Evolutionary conservation across 2,113 vertebrate genomes (phyloP).

Genomic region (Okapia johnstoni): DNA sequence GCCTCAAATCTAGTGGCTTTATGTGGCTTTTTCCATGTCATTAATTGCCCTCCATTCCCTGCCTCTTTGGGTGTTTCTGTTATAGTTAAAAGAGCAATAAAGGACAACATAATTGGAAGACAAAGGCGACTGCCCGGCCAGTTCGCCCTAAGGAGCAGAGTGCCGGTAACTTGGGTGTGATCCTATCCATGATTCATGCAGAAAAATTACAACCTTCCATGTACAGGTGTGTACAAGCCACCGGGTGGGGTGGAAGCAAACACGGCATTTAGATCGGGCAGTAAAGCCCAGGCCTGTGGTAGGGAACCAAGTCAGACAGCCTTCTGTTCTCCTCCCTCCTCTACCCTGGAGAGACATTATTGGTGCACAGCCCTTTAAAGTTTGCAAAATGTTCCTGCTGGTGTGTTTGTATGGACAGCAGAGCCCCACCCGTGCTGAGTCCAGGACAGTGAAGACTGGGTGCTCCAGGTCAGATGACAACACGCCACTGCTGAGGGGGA

Average conservation of each 20-base stretch:
- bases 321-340: background rate
- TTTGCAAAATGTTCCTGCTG: background rate
- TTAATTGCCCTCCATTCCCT: conserved; percentile 57
- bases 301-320: background rate
- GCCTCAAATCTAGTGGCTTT: background rate
- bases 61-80: conserved; percentile 50
- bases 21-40: conserved; percentile 34
- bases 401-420: background rate
- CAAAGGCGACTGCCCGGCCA: conserved; percentile 70
- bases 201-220: conserved; percentile 81
- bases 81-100: conserved; percentile 71
- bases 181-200: conserved; percentile 79
- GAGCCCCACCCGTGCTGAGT: background rate
- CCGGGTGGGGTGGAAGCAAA: conserved; percentile 75
- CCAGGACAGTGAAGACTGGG: rapidly evolving
- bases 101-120: conserved; percentile 66
- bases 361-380: background rate
- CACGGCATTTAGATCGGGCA: conserved; percentile 67
- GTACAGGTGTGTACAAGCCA: conserved; percentile 81
- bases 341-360: background rate
- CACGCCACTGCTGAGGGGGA: background rate
- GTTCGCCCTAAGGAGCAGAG: conserved; percentile 74
- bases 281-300: conserved; percentile 68
- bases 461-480: background rate
- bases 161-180: conserved; percentile 83